phyloP scores from a whole-genome alignment of 1,140 invertebrate genomes.

The Hypothenemus hampei region DNA sequence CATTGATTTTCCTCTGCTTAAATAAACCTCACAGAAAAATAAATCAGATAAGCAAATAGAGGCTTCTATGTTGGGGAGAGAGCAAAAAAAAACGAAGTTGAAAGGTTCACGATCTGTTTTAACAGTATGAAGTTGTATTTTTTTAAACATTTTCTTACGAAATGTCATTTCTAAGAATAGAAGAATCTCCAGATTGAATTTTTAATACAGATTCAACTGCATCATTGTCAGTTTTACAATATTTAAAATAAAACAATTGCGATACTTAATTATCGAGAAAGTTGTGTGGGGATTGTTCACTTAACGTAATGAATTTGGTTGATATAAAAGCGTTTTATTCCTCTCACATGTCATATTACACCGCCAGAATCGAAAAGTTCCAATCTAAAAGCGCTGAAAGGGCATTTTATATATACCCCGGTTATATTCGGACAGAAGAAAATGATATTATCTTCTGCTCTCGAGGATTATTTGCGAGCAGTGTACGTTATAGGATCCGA shows the following conservation, averaged over 20 bases:
- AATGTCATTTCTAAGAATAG: too few relatives aligned
- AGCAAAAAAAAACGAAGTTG: too few relatives aligned
- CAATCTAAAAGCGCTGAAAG: constrained; percentile 26
- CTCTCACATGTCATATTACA: constrained; percentile 26
- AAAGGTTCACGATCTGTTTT: too few relatives aligned
- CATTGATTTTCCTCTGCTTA: constrained; percentile 25
- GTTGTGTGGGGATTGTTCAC: too few relatives aligned
- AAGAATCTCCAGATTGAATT: too few relatives aligned
- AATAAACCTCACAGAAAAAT: constrained; percentile 22
- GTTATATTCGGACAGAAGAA: constrained; percentile 25
- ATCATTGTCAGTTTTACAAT: too few relatives aligned
- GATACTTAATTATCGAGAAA: too few relatives aligned
- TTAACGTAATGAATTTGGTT: constrained; percentile 1
- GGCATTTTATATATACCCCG: constrained; percentile 24
- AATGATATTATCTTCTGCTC: constrained; percentile 25
- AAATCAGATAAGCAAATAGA: constrained; percentile 20
- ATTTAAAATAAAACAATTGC: too few relatives aligned
- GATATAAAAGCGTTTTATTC: constrained; percentile 12
- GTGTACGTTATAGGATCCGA: constrained; percentile 22
- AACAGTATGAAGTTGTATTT: too few relatives aligned
- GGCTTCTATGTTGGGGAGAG: too few relatives aligned
- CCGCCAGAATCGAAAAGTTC: constrained; percentile 20
- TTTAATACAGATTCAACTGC: too few relatives aligned
- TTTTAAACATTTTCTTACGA: too few relatives aligned
- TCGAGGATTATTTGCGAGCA: constrained; percentile 24